Base-by-base conservation (phyloP, 2,113 vertebrate species). In the Dromaius novaehollandiae region DNA sequence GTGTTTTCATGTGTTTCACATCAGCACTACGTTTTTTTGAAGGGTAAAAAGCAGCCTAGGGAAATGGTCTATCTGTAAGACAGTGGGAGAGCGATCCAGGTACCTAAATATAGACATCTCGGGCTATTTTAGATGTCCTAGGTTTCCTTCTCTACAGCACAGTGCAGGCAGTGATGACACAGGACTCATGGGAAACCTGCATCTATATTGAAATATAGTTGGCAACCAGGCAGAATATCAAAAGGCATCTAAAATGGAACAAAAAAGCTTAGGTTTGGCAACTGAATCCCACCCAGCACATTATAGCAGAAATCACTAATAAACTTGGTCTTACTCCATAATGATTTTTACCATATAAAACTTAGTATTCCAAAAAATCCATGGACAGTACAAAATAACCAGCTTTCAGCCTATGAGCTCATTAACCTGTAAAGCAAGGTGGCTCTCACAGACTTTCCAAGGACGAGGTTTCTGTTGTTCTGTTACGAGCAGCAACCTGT, bases 41-140 rank as follows among this genome's bases (percentile, higher is more conserved):
- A 89, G 90, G 20, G 65, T 89, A 81, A 79, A 82, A 68, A 82
- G 74, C 83, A 90, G 92, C 40, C 84, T 77, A 53, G 89, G 82
- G 75, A 92, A 93, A 94, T 95, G 92, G 24, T 87, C 53, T 65
- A 12, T 74, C 71, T 95, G 56, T 85, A 86, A 85, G 32, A 85
- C 65, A 83, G 51, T 36, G 46, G 51, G 55, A 93, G 51, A 79
- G 71, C 88, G 82, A 93, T 96, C 94, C 93, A 95, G 78, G 30
- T 70, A 88, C 93, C 78, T 74, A 86, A 91, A 95, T 70, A 88
- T 63, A 96, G 95, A 50, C 82, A 96, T 95, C 90, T 77, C 76
- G 42, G 58, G 20, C 75, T 95, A 50, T 84, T 93, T 94, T 42
- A 55, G 75, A 15, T 19, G 75, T 32, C 48, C 56, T 80, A 40